Evolutionary conservation across 1,140 invertebrate genomes (phyloP).

Genomic region (Tetraneura akinire): DNA sequence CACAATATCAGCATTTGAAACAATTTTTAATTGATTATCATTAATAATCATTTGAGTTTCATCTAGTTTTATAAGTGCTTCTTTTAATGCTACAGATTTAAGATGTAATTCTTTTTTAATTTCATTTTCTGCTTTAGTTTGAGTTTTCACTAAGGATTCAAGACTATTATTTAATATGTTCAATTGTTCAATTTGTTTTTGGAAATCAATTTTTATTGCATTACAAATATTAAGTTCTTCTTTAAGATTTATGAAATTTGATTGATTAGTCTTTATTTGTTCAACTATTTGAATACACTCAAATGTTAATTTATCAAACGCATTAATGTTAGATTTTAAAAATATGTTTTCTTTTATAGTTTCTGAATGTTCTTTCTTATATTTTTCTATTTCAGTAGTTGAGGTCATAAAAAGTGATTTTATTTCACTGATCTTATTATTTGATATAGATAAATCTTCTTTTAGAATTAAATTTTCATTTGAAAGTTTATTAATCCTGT

Average conservation of each 20-base stretch:
- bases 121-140: conserved; percentile 1
- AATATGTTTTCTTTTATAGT: conserved; percentile 24
- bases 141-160: not conserved
- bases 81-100: not conserved
- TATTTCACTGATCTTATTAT: not conserved
- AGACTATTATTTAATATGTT: not conserved
- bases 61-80: not conserved
- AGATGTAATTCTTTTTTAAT: not conserved
- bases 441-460: not conserved
- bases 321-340: not conserved
- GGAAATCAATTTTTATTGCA: conserved; percentile 8
- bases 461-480: conserved; percentile 7
- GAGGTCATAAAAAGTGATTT: not conserved
- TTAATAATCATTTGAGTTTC: not conserved
- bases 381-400: not conserved
- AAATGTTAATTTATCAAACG: conserved; percentile 26
- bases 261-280: not conserved
- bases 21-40: not conserved
- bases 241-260: not conserved
- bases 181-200: conserved; percentile 23
- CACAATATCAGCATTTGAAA: not conserved
- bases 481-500: not conserved
- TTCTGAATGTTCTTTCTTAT: not conserved
- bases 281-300: conserved; percentile 34
- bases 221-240: not conserved